phyloP scores from a whole-genome alignment of 2,888 invertebrate species.

The Yponomeuta evonymella region DNA sequence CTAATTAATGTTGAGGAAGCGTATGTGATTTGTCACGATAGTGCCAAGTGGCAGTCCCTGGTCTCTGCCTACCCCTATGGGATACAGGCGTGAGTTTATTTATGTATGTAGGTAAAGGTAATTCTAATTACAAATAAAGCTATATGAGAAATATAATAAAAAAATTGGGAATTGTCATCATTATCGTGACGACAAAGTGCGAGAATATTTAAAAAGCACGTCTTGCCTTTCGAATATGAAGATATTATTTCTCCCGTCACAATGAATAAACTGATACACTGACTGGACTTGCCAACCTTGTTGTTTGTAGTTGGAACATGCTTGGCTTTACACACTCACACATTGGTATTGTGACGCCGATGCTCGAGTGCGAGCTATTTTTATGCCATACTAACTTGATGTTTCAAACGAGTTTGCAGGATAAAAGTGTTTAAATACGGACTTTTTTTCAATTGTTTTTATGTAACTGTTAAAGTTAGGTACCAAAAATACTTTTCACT shows the following conservation, averaged over 20 bases:
- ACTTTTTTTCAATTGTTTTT: neutral
- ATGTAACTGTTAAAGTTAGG: too few species aligned
- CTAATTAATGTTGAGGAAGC: too few species aligned
- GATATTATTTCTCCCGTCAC: conserved; percentile 1
- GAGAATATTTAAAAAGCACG: neutral
- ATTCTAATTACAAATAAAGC: too few species aligned
- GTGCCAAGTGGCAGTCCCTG: too few species aligned
- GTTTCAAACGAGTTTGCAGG: neutral
- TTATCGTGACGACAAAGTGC: neutral
- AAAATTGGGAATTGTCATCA: neutral
- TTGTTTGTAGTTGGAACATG: neutral
- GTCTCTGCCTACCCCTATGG: too few species aligned
- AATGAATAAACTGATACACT: conserved; percentile 3
- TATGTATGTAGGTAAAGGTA: too few species aligned
- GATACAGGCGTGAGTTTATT: too few species aligned
- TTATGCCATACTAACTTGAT: neutral
- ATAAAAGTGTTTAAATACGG: neutral
- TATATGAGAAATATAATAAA: too few species aligned
- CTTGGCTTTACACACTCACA: neutral
- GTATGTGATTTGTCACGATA: too few species aligned
- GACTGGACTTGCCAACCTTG: conserved; percentile 3
- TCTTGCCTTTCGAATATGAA: neutral
- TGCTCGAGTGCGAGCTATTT: neutral
- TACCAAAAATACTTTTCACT: too few species aligned
- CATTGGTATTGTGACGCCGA: neutral